These are phyloP conservation scores for Syrista parreyssii DNA, from an alignment of 2,888 invertebrate species.

Conservation along the genomic window DNA sequence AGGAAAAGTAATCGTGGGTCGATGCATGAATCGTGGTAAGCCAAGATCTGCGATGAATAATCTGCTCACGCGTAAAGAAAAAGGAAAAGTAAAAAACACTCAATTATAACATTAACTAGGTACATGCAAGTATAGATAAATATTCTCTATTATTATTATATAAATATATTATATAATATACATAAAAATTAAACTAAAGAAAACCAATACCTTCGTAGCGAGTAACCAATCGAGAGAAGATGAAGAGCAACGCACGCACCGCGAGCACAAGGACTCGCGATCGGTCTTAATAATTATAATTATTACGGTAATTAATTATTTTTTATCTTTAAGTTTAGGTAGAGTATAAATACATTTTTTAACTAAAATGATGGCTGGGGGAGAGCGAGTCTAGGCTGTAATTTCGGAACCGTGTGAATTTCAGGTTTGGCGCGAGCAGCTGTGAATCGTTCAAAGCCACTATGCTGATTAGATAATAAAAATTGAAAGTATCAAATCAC, in stretches of 20 bases:
- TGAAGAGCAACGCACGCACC: slow-evolving; percentile 32
- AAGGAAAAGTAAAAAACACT: slow-evolving; percentile 31
- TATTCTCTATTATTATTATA: slow-evolving; percentile 41
- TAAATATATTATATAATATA: slow-evolving; percentile 40
- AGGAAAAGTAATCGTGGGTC: slow-evolving; percentile 28
- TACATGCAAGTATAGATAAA: slow-evolving; percentile 36
- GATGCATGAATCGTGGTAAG: slow-evolving; percentile 33
- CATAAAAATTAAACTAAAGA: slow-evolving; percentile 35
- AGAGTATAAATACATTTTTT: slow-evolving; percentile 47
- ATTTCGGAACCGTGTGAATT: slow-evolving; percentile 23
- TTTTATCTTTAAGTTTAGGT: slow-evolving; percentile 41
- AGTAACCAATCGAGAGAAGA: slow-evolving; percentile 37
- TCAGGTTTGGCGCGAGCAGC: slow-evolving; percentile 19
- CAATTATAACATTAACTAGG: slow-evolving; percentile 42
- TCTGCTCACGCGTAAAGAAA: slow-evolving; percentile 31
- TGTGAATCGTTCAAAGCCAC: slow-evolving; percentile 31
- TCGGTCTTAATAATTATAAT: slow-evolving; percentile 42
- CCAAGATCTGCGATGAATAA: slow-evolving; percentile 39
- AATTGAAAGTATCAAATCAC: slow-evolving; percentile 33
- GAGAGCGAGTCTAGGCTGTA: slow-evolving; percentile 17
- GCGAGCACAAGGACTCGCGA: slow-evolving; percentile 33
- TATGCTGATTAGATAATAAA: slow-evolving; percentile 52
- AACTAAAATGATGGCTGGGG: slow-evolving; percentile 37
- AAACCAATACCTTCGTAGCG: slow-evolving; percentile 43
- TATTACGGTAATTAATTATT: slow-evolving; percentile 27